These are phyloP conservation scores for Acanthococcus lagerstroemiae DNA, from an alignment of 2,888 invertebrate genomes.

Conservation along the genomic window DNA sequence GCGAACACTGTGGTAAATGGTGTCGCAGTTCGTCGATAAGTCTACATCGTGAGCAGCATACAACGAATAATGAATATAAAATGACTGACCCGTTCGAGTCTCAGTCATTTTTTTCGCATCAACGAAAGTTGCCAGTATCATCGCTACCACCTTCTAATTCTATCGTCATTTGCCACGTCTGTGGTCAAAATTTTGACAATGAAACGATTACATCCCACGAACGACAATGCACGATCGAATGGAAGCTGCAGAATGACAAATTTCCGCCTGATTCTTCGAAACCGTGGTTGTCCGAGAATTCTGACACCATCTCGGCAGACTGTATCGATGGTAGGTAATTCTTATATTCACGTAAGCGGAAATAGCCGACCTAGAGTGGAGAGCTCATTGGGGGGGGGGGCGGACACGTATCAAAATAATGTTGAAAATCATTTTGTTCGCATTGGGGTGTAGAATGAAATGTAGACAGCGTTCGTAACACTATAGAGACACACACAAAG, in stretches of 20 bases:
- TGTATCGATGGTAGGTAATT: no score
- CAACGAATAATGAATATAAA: not conserved
- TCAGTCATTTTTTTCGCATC: not conserved
- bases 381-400: no score
- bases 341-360: no score
- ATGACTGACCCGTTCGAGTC: not conserved
- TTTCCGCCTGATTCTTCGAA: conserved; percentile 48
- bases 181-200: conserved; percentile 54
- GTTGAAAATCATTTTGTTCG: no score
- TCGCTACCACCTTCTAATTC: no score
- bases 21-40: conserved; percentile 7
- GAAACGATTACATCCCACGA: conserved; percentile 54
- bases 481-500: no score
- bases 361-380: no score
- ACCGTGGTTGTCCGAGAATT: no score
- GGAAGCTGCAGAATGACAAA: conserved; percentile 52
- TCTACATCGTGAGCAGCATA: conserved; percentile 11
- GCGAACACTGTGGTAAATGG: conserved; percentile 20
- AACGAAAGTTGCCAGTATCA: conserved; percentile 37
- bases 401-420: no score
- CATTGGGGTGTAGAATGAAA: no score
- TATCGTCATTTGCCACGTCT: conserved; percentile 54
- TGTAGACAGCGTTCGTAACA: no score
- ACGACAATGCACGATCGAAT: conserved; percentile 56
- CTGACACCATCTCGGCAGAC: no score